Evolutionary conservation across 2,113 vertebrate species (phyloP), one percentile per base, ranked within the genome.

Genomic region (Leuciscus idus): DNA sequence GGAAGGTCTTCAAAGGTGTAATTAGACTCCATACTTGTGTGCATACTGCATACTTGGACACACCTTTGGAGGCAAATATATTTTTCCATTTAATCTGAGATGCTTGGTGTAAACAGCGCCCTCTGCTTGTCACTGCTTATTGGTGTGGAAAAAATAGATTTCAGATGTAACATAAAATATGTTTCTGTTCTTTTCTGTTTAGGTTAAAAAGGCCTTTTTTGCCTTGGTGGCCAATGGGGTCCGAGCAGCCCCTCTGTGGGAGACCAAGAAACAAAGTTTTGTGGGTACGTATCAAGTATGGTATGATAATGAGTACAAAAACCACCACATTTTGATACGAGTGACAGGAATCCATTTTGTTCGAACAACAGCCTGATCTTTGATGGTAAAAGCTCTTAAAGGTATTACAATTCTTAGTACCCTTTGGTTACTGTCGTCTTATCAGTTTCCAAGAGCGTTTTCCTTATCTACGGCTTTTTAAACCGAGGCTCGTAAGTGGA

Each of bases 191-290:
- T 76, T 79, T 50, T 30, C 4, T 9, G 6, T 46, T 57, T 90
- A 97, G 96, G 97, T 97, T 89, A 97, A 97, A 92, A 97, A 97
- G 91, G 96, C 96, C 26, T 97, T 97, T 52, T 90, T 97, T 52
- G 96, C 96, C 1, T 81, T 97, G 92, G 96, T 97, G 92, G 95
- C 96, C 89, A 97, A 97, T 0, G 96, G 96, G 0, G 94, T 97
- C 28, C 93, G 96, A 62, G 96, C 96, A 0, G 96, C 96, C 0
- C 96, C 96, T 0, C 95, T 97, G 8, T 97, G 96, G 96, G 96
- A 97, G 93, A 96, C 92, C 89, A 95, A 95, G 91, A 93, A 90
- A 0, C 96, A 97, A 90, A 95, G 93, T 57, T 97, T 97, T 90
- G 96, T 97, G 86, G 96, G 96, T 96, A 88, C 96, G 96, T 90